Conservation (phyloP, 2,888 invertebrate genomes). For the Neelides folsomi region DNA sequence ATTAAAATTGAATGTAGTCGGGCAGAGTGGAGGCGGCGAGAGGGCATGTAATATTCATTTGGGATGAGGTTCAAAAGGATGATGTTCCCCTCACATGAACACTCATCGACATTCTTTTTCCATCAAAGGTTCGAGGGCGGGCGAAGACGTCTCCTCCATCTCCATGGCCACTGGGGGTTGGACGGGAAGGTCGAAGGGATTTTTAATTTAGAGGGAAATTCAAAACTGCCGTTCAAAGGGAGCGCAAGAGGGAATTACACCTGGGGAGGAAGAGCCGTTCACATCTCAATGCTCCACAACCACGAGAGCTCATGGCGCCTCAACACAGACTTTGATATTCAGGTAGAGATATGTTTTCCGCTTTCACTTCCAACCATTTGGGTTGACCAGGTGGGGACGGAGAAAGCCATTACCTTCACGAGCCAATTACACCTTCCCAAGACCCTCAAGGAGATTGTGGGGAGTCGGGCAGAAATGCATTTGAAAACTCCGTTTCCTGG, state of each 20-base stretch:
- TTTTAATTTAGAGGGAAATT: no score
- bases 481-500: conserved; percentile 32
- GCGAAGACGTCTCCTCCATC: conserved; percentile 1
- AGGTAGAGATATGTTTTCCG: conserved; percentile 18
- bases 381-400: conserved; percentile 21
- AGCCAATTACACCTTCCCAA: conserved; percentile 29
- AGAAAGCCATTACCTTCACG: conserved; percentile 29
- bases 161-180: conserved; percentile 9
- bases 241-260: no score
- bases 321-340: conserved; percentile 32
- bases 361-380: neutral
- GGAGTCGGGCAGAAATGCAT: conserved; percentile 28
- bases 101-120: no score
- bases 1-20: no score
- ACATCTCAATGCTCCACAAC: conserved; percentile 22
- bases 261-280: conserved; percentile 3
- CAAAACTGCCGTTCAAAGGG: no score
- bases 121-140: no score
- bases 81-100: no score
- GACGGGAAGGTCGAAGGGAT: no score
- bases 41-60: no score
- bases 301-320: conserved; percentile 21
- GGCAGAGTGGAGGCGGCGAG: no score
- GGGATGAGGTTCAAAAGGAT: no score
- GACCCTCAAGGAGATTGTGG: conserved; percentile 23